Evolutionary conservation across 2,797 vertebrate genomes (phyloP).

Genomic region (Furcifer pardalis): DNA sequence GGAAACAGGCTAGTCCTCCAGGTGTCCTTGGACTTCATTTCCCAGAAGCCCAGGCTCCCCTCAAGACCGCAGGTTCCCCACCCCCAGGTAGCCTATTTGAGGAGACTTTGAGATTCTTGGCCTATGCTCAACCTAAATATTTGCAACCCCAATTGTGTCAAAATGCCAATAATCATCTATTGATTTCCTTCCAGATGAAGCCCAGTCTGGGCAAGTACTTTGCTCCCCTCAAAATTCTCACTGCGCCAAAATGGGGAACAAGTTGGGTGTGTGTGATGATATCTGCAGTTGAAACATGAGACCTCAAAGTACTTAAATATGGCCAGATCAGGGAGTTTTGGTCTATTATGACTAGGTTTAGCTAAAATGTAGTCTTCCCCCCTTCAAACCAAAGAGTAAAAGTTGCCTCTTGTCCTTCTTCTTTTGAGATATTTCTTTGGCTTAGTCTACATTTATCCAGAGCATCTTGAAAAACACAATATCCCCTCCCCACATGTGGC

Average conservation of each 20-base stretch:
- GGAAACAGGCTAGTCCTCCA: no score
- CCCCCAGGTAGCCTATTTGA: neutral
- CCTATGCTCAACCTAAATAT: neutral
- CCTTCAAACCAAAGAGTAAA: neutral
- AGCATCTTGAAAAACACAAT: neutral
- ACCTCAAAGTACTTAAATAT: neutral
- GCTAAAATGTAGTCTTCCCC: neutral
- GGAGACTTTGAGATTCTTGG: neutral
- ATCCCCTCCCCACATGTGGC: neutral
- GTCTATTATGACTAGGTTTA: neutral
- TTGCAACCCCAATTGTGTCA: neutral
- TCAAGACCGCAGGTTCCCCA: no score
- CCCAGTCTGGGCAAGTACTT: neutral
- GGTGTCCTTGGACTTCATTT: no score
- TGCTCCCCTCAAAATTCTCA: neutral
- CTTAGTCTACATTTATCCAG: conserved; percentile 3
- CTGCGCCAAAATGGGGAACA: neutral
- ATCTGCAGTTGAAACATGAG: neutral
- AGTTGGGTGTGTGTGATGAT: neutral
- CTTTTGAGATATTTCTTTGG: neutral
- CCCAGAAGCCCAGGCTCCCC: no score
- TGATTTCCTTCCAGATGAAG: neutral
- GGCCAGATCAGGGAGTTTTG: neutral
- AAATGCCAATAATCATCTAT: neutral
- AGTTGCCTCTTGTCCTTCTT: neutral